phyloP scores from a whole-genome alignment of 2,797 vertebrate genomes.

The Enteromius radiatus region DNA sequence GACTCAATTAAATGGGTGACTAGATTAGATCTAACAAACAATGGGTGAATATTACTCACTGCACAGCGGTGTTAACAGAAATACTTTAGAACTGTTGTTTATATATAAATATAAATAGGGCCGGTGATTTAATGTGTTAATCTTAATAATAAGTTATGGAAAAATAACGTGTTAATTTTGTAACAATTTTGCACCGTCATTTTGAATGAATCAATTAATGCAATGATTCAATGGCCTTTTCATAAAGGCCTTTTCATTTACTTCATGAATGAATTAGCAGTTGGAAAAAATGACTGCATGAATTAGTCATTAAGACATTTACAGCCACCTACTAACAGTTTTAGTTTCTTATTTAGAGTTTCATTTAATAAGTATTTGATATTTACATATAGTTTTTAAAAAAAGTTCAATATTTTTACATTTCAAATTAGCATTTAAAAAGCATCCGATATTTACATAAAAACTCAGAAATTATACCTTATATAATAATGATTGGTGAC shows the following conservation, averaged over 20 bases:
- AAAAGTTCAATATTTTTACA: too few relatives aligned
- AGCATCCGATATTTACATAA: too few relatives aligned
- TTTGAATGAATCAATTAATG: not conserved
- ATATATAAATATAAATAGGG: not conserved
- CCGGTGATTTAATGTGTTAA: not conserved
- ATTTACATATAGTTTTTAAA: too few relatives aligned
- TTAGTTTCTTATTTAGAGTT: not conserved
- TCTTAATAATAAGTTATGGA: not conserved
- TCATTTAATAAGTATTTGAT: too few relatives aligned
- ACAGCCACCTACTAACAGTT: not conserved
- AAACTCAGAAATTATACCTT: too few relatives aligned
- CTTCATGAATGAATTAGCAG: not conserved
- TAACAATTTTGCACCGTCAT: not conserved
- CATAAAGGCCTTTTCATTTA: not conserved
- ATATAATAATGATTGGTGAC: too few relatives aligned
- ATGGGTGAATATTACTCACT: not conserved
- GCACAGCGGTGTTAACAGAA: not conserved
- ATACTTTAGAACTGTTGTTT: not conserved
- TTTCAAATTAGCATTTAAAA: too few relatives aligned
- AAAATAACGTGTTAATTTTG: not conserved
- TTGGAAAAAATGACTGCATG: not conserved
- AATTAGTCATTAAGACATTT: not conserved
- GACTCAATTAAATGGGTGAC: constrained; percentile 23
- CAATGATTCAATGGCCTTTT: not conserved
- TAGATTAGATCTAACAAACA: constrained; percentile 7